Evolutionary conservation across 2,888 invertebrate species (phyloP).

Genomic region (Eupithecia subumbrata): DNA sequence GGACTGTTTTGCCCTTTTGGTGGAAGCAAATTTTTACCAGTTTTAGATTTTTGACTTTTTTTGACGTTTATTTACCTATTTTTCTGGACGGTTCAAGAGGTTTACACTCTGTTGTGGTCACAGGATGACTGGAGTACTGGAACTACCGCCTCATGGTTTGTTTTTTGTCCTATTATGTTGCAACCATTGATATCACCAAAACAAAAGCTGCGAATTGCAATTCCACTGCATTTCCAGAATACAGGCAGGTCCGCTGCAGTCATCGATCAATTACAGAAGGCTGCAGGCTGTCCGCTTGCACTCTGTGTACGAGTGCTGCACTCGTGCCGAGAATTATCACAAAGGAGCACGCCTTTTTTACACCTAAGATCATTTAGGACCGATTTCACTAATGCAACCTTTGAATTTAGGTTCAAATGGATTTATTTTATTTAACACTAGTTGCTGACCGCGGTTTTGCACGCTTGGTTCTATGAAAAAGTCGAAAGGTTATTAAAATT

Average conservation of each 20-base stretch:
- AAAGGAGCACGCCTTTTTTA: constrained; percentile 1
- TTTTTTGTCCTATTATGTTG: background rate
- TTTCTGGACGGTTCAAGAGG: no score
- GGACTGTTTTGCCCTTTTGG: no score
- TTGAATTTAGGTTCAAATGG: background rate
- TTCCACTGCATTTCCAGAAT: constrained; percentile 27
- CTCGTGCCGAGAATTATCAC: constrained; percentile 17
- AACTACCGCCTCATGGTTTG: no score
- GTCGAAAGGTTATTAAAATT: no score
- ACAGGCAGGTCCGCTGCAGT: constrained; percentile 29
- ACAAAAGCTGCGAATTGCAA: background rate
- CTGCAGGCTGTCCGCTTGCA: constrained; percentile 30
- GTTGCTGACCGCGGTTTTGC: no score
- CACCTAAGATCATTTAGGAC: background rate
- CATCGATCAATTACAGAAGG: constrained; percentile 46
- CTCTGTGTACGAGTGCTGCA: constrained; percentile 20
- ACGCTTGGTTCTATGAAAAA: no score
- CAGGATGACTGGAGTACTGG: no score
- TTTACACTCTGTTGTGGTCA: no score
- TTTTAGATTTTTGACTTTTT: no score
- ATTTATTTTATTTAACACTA: background rate
- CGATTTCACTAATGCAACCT: background rate
- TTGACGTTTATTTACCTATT: no score
- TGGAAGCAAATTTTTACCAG: no score
- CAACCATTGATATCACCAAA: no score